phyloP scores from a whole-genome alignment of 1,140 invertebrate species.

The Drosophila kurseongensis region DNA sequence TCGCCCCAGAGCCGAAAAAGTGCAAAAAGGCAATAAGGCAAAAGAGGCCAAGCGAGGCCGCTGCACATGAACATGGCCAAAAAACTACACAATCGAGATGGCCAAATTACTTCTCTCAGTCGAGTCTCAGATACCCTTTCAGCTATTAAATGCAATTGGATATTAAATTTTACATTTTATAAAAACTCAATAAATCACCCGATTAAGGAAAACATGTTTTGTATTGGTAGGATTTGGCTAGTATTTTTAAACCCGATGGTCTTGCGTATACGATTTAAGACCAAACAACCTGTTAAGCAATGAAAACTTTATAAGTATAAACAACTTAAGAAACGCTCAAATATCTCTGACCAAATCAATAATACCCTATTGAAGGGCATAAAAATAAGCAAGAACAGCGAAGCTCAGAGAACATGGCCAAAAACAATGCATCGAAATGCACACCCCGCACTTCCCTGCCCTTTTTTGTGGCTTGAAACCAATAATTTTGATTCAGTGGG shows the following conservation, averaged over 20 bases:
- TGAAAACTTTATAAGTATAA: no score
- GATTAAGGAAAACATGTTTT: no score
- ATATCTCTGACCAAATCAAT: background rate
- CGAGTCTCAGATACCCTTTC: slow-evolving; percentile 9
- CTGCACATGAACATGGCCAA: slow-evolving; percentile 54
- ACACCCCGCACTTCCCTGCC: slow-evolving; percentile 12
- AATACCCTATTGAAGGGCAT: slow-evolving; percentile 4
- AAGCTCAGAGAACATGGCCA: slow-evolving; percentile 33
- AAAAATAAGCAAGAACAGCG: slow-evolving; percentile 11
- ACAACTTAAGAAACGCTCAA: background rate
- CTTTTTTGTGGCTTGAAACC: slow-evolving; percentile 69
- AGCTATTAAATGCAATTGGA: no score
- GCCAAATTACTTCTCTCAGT: background rate
- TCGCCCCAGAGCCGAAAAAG: slow-evolving; percentile 63
- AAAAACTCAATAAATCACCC: no score
- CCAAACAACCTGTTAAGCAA: no score
- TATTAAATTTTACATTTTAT: no score
- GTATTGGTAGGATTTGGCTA: no score
- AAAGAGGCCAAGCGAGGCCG: slow-evolving; percentile 57
- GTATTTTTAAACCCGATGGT: no score
- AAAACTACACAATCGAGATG: slow-evolving; percentile 17
- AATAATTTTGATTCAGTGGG: slow-evolving; percentile 84
- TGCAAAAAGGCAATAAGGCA: slow-evolving; percentile 66
- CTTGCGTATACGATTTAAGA: no score
- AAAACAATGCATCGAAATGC: slow-evolving; percentile 74